phyloP scores from a whole-genome alignment of 1,140 invertebrate genomes.

The Anthonomus grandis region DNA sequence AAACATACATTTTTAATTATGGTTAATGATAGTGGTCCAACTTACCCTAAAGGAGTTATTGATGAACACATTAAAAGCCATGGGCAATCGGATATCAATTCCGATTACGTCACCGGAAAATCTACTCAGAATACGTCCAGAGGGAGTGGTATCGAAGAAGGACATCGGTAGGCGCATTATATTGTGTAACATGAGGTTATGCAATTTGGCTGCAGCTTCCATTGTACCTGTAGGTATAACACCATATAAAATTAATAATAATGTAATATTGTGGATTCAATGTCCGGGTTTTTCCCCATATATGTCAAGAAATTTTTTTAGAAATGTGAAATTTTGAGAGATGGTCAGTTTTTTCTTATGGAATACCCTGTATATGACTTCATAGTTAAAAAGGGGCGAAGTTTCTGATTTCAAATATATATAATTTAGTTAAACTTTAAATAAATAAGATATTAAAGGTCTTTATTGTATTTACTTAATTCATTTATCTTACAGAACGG shows the following conservation, averaged over 20 bases:
- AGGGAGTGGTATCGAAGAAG: slow-evolving; percentile 74
- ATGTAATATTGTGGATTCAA: not conserved
- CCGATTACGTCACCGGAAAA: slow-evolving; percentile 49
- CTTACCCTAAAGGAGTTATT: slow-evolving; percentile 22
- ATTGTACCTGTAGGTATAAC: slow-evolving; percentile 43
- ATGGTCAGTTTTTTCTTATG: no score
- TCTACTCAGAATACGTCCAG: slow-evolving; percentile 68
- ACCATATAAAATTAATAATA: not conserved
- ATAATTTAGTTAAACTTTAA: not conserved
- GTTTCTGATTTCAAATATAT: no score
- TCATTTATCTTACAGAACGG: no score
- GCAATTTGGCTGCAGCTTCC: slow-evolving; percentile 56
- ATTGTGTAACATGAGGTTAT: slow-evolving; percentile 59
- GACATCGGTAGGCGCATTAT: slow-evolving; percentile 62
- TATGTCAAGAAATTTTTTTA: no score
- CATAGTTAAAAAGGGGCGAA: no score
- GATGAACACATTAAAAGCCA: slow-evolving; percentile 25
- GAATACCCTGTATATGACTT: no score
- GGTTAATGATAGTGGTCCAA: no score
- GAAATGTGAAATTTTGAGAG: no score
- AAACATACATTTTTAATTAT: no score
- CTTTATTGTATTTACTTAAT: not conserved
- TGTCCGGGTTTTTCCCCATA: no score
- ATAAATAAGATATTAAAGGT: not conserved
- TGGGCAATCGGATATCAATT: slow-evolving; percentile 33